Evolutionary conservation across 2,113 vertebrate genomes (phyloP), one percentile per base, ranked within the genome.

Genomic region (Eidolon helvum): DNA sequence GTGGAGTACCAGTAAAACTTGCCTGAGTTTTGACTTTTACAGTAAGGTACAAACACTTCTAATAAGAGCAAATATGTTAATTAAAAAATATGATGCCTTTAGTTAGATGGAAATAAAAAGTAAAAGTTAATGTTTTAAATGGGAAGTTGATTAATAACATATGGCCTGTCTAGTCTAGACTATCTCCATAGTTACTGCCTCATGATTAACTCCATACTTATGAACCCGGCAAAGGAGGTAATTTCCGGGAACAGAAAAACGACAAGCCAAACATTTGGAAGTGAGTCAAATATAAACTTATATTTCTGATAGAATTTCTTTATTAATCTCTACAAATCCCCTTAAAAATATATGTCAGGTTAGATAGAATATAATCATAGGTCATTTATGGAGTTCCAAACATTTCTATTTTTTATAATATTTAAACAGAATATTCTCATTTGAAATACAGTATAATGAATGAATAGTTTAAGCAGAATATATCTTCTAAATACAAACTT

Each of bases 271-370:
- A 48, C 15, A 48, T 77, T 88, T 59, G 38, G 33, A 71, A 77
- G 40, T 38, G 71, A 74, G 38, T 82, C 6, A 69, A 93, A 85
- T 61, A 79, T 90, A 45, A 93, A 55, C 38, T 55, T 38, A 40
- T 69, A 38, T 91, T 91, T 97, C 14, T 69, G 16, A 71, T n/a
- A 86, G 43, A 61, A 55, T 96, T 83, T 87, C 11, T 40, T 85
- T 74, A 65, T 84, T 66, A 90, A 72, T 90, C 11, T 90, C 43
- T 35, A 50, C 50, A 59, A 80, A 83, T 90, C 7, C 7, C 65
- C 28, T 90, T 77, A 59, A 93, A 87, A 93, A 91, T 77, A 89
- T 72, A 90, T 89, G 80, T 91, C 61, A 66, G 21, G 33, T 88
- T 63, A 9, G 5, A 87, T 57, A 40, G 16, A 95, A 43, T 86